Conservation (phyloP, 2,888 invertebrate genomes). For the Eristalis pertinax region DNA sequence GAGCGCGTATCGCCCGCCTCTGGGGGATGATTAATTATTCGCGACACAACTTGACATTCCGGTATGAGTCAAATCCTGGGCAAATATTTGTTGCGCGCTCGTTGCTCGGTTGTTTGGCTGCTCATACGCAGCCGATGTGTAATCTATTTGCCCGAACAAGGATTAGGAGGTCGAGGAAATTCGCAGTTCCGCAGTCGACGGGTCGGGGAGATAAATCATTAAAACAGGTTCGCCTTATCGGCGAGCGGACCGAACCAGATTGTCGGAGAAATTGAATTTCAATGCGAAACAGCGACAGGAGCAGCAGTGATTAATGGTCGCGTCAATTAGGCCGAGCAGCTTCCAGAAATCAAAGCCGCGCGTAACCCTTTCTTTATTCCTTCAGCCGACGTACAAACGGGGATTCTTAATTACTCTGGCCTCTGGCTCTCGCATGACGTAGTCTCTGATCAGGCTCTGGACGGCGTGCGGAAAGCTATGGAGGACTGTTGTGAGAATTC, state of each 20-base stretch:
- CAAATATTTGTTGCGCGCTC: slow-evolving; percentile 69
- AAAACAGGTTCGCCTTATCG: slow-evolving; percentile 70
- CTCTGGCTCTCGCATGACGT: slow-evolving; percentile 60
- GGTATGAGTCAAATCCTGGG: slow-evolving; percentile 59
- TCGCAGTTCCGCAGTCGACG: slow-evolving; percentile 20
- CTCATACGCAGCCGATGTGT: slow-evolving; percentile 25
- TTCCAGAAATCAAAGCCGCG: background rate
- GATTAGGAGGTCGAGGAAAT: slow-evolving; percentile 36
- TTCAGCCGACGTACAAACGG: slow-evolving; percentile 38
- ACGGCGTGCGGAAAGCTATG: slow-evolving; percentile 48
- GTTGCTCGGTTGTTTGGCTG: slow-evolving; percentile 41
- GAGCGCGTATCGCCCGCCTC: background rate
- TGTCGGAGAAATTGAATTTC: slow-evolving; percentile 56
- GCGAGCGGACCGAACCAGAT: slow-evolving; percentile 61
- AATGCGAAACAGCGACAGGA: slow-evolving; percentile 5
- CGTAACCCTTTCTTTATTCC: slow-evolving; percentile 39
- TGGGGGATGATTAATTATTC: slow-evolving; percentile 66
- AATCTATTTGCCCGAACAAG: slow-evolving; percentile 62
- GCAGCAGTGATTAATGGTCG: slow-evolving; percentile 61
- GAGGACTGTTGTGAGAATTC: slow-evolving; percentile 15
- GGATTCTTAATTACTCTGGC: slow-evolving; percentile 55
- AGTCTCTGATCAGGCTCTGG: slow-evolving; percentile 57
- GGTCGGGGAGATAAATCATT: slow-evolving; percentile 66
- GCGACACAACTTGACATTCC: slow-evolving; percentile 71
- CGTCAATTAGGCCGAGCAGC: slow-evolving; percentile 59